Evolutionary conservation across 2,113 vertebrate species (phyloP).

Genomic region (Suricata suricatta): DNA sequence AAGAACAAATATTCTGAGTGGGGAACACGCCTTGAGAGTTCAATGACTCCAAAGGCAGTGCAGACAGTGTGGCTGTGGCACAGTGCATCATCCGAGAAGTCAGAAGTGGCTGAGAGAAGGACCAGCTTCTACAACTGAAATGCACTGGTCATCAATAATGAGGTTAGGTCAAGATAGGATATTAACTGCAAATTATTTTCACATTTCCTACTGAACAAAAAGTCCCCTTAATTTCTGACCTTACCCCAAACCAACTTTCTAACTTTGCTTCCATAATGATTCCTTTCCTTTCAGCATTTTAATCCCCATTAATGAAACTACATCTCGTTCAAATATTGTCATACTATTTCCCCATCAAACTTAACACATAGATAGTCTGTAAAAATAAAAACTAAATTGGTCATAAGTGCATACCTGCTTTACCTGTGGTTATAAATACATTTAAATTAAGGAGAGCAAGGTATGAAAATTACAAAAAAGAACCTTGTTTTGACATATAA

Average conservation of each 20-base stretch:
- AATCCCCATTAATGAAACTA: background rate
- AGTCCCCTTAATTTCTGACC: background rate
- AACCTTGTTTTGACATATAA: background rate
- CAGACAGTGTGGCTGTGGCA: no score
- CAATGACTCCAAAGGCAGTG: background rate
- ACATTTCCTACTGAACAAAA: background rate
- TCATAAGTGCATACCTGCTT: background rate
- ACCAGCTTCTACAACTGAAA: background rate
- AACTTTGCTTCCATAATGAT: background rate
- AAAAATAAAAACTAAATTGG: constrained; percentile 12
- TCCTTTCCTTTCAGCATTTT: constrained; percentile 38
- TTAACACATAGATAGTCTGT: background rate
- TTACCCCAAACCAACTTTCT: background rate
- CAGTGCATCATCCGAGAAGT: background rate
- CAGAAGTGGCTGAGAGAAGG: accelerated
- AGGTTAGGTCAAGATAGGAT: background rate
- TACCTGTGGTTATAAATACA: background rate
- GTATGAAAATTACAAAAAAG: background rate
- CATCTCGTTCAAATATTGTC: background rate
- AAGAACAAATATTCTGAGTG: background rate
- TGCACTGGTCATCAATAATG: background rate
- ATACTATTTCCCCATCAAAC: background rate
- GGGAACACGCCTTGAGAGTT: background rate
- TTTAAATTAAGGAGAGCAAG: background rate
- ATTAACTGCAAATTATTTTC: background rate